These are phyloP conservation scores for Hoplodrina blanda DNA, from an alignment of 2,888 invertebrate genomes.

Conservation along the genomic window DNA sequence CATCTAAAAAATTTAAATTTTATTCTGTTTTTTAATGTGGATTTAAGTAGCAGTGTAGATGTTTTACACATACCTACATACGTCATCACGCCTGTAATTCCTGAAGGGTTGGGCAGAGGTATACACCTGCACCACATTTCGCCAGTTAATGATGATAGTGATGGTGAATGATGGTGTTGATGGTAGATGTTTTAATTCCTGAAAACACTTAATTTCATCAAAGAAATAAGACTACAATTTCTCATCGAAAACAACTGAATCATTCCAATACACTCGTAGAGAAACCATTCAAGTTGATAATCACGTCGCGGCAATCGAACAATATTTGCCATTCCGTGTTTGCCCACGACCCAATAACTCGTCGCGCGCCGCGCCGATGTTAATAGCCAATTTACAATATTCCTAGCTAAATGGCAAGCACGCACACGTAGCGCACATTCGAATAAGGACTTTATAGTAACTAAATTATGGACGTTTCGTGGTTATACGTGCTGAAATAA, in stretches of 20 bases:
- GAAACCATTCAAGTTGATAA: constrained; percentile 33
- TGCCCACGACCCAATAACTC: constrained; percentile 48
- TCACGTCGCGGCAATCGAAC: constrained; percentile 36
- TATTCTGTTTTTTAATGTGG: too few species aligned
- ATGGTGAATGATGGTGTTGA: too few species aligned
- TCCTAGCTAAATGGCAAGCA: constrained; percentile 23
- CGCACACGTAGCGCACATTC: constrained; percentile 12
- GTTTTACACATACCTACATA: too few species aligned
- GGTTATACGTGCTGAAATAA: background rate
- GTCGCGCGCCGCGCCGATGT: constrained; percentile 22
- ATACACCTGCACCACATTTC: too few species aligned
- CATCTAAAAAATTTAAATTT: too few species aligned
- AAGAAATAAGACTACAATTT: background rate
- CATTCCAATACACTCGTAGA: constrained; percentile 1
- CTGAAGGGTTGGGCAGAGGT: too few species aligned
- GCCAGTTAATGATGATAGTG: too few species aligned
- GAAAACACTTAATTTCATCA: background rate
- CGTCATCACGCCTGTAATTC: too few species aligned
- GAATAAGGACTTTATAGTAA: constrained; percentile 13
- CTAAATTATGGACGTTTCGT: background rate
- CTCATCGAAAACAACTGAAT: constrained; percentile 10
- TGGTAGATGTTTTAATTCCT: too few species aligned
- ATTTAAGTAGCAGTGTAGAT: too few species aligned
- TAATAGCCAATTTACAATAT: constrained; percentile 58
- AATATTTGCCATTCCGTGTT: constrained; percentile 58